Evolutionary conservation across 2,113 vertebrate genomes (phyloP).

Genomic region (Regulus satrapa): DNA sequence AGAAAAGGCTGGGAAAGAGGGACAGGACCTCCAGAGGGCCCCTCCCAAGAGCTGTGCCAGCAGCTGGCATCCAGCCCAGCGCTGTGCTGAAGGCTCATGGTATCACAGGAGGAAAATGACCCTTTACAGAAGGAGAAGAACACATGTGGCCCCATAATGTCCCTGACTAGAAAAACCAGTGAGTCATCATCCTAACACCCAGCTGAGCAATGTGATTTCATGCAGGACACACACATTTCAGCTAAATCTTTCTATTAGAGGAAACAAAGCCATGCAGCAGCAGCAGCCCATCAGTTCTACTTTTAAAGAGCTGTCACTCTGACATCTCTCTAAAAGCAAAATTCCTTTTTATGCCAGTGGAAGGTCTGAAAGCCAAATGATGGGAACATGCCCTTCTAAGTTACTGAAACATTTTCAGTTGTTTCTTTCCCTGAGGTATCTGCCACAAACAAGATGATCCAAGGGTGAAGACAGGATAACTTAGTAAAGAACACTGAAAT

Average conservation of each 20-base stretch:
- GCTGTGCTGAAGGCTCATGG: accelerated
- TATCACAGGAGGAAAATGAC: not conserved
- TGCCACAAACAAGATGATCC: not conserved
- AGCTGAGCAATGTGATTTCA: not conserved
- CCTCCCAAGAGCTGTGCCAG: not conserved
- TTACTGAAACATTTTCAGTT: not conserved
- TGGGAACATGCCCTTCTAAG: not conserved
- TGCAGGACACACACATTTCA: not conserved
- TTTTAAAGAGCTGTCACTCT: not conserved
- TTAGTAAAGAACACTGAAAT: not conserved
- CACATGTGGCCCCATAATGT: not conserved
- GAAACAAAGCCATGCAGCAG: not conserved
- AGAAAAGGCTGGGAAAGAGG: not conserved
- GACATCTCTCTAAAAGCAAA: not conserved
- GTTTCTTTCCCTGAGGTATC: not conserved
- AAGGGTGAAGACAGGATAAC: not conserved
- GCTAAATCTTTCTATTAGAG: not conserved
- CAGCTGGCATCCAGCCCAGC: not conserved
- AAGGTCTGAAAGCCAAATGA: not conserved
- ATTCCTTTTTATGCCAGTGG: not conserved
- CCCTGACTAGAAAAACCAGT: not conserved
- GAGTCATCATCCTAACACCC: not conserved
- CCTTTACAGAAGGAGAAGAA: not conserved
- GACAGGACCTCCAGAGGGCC: not conserved
- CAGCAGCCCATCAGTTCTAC: not conserved